Base-by-base conservation (phyloP, 2,888 invertebrate species). In the Nesidiocoris tenuis region DNA sequence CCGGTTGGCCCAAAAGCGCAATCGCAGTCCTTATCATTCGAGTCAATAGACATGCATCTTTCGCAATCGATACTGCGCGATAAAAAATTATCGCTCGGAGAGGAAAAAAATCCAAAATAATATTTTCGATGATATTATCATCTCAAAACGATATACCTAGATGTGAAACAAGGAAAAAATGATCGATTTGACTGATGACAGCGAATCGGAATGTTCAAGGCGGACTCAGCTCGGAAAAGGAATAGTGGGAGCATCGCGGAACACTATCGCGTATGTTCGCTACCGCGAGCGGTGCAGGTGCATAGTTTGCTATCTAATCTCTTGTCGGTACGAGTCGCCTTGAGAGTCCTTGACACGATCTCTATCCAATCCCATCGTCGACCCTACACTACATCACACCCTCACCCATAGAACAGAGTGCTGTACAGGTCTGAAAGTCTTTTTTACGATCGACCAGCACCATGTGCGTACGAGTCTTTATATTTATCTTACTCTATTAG, bases 341-440 rank as follows among this genome's bases (percentile, higher is more conserved):
- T 56, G 67, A 67, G 55, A 54, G 67, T 9, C 67, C 67, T 67
- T 67, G 67, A 67, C 67, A 67, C 56, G 67, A 19, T 54, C 56
- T 23, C 67, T 67, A 67, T 39, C 39, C 39, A 39, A 39, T 39
- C 39, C 39, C 12, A 39, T 39, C 39, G 39, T 39, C 39, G 39
- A 7, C 39, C 39, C 39, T 39, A 39, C n/a, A n/a, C 39, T 39
- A 39, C 39, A 39, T 39, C 39, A 39, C 39, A 39, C 39, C 39
- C 39, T 39, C 39, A 39, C 39, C 3, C 39, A 7, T 3, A 39
- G 39, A 39, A 39, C 39, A 12, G 39, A 39, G 39, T 12, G 39
- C 12, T 3, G 39, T 12, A 39, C 5, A 39, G 39, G 5, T 39
- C 39, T 3, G 12, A 39, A 39, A 39, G 39, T 39, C 39, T 39